Evolutionary conservation across 2,113 vertebrate genomes (phyloP).

Genomic region (Brienomyrus longianalis): DNA sequence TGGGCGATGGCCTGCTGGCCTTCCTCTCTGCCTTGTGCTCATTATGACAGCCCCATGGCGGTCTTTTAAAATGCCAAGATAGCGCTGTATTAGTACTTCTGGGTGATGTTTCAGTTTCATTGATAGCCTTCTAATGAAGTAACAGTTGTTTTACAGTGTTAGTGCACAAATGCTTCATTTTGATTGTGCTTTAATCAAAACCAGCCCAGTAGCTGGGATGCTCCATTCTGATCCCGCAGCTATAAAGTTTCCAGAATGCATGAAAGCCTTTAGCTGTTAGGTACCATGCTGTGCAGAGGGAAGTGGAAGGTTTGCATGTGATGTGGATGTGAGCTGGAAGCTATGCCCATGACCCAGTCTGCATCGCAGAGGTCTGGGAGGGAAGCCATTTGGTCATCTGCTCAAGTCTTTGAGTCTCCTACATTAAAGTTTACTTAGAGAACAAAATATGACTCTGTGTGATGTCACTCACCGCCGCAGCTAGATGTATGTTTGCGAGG

Average conservation of each 20-base stretch:
- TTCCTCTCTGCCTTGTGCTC: conserved; percentile 49
- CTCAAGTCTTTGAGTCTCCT: conserved; percentile 49
- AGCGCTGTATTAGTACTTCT: conserved; percentile 52
- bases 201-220: neutral
- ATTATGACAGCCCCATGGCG: conserved; percentile 52
- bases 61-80: conserved; percentile 41
- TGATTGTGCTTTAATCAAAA: neutral
- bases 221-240: conserved; percentile 44
- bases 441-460: conserved; percentile 58
- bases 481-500: neutral
- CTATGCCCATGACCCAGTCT: conserved; percentile 45
- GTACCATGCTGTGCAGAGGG: conserved; percentile 54
- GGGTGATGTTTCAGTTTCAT: conserved; percentile 25
- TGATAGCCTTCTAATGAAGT: neutral
- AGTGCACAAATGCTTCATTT: neutral
- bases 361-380: conserved; percentile 53
- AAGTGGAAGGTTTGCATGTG: conserved; percentile 67
- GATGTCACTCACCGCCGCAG: neutral
- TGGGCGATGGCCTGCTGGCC: conserved; percentile 56
- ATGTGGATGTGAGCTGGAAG: conserved; percentile 52
- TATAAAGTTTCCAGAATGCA: conserved; percentile 82
- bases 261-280: conserved; percentile 79
- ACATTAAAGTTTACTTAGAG: conserved; percentile 73
- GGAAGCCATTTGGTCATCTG: conserved; percentile 21
- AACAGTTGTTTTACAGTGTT: neutral